Base-by-base conservation (phyloP, 1,140 invertebrate genomes). In the Carposina sasakii region DNA sequence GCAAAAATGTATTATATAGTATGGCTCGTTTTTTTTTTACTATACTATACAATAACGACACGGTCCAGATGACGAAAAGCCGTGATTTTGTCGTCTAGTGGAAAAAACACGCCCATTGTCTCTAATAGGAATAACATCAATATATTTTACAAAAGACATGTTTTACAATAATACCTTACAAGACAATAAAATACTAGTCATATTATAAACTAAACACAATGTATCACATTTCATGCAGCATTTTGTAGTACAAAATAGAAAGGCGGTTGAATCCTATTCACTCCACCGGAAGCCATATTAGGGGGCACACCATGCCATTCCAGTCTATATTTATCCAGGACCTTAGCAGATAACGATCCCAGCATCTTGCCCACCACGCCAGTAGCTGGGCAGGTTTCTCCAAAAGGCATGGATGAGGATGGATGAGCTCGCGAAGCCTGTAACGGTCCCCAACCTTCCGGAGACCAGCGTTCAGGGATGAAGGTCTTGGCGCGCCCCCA, bases 191-290 rank as follows among this genome's bases (percentile, higher is more conserved):
- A n/a, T n/a, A n/a, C n/a, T n/a, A n/a, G n/a, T n/a, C n/a, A n/a
- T n/a, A n/a, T n/a, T n/a, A n/a, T n/a, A n/a, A n/a, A n/a, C n/a
- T n/a, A n/a, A n/a, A n/a, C 16, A 33, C 12, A 42, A 51, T 5
- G 48, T 52, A 52, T 57, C 54, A 57, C 39, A 45, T 23, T 40
- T 57, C 48, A 81, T 20, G 63, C 48, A 20, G 76, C 76, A 54
- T 83, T 73, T 40, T 83, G 77, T 31, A 83, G 33, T 0, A 83
- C 79, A 39, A 83, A 83, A 40, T 72, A 81, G 34, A 69, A 83
- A 3, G 79, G 79, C 21, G 60, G 52, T 37, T 81, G 68, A 0
- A 83, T 48, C 56, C 67, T 76, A 28, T 83, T 83, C 2, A 81
- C 70, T 1, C 70, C 68, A 3, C 54, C 56, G 0, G 68, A 72